Conservation (phyloP, 2,113 vertebrate species). For the Hassar affinis region DNA sequence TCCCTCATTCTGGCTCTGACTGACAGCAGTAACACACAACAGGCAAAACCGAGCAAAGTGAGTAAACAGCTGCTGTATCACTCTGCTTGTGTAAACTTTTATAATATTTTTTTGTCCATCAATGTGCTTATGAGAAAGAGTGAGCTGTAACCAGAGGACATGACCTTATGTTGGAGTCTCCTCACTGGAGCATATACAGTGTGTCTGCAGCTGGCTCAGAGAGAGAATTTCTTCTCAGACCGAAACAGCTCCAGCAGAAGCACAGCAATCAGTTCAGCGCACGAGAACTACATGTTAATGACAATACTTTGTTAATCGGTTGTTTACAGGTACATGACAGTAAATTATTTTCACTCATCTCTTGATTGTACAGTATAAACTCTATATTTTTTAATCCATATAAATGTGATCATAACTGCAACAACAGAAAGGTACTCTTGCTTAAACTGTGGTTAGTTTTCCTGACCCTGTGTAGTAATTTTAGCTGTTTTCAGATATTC, state of each 20-base stretch:
- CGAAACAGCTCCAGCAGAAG: conserved; percentile 68
- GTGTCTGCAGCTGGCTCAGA: conserved; percentile 70
- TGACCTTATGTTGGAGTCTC: conserved; percentile 59
- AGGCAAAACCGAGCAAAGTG: neutral
- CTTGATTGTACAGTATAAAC: no score
- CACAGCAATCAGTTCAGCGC: conserved; percentile 72
- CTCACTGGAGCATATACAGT: conserved; percentile 70
- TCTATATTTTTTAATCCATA: no score
- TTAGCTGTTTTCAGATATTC: no score
- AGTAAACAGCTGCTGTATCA: conserved; percentile 14
- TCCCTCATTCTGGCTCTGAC: conserved; percentile 8
- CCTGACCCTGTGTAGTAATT: no score
- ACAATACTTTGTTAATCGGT: conserved; percentile 47
- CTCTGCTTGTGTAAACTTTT: neutral
- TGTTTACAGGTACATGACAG: neutral
- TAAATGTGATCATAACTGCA: no score
- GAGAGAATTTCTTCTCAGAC: conserved; percentile 65
- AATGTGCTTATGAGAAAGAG: conserved; percentile 27
- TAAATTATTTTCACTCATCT: neutral
- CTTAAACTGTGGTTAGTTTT: no score
- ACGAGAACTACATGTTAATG: conserved; percentile 88
- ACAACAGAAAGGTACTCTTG: no score
- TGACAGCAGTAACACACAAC: neutral
- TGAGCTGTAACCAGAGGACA: neutral
- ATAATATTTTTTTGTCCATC: neutral